A percentile compares a stretch with the other conserved stretches of the same genome.
These are phyloP conservation scores for Pristis pectinata DNA, from an alignment of 2,797 vertebrate species.

Conservation along the genomic window DNA sequence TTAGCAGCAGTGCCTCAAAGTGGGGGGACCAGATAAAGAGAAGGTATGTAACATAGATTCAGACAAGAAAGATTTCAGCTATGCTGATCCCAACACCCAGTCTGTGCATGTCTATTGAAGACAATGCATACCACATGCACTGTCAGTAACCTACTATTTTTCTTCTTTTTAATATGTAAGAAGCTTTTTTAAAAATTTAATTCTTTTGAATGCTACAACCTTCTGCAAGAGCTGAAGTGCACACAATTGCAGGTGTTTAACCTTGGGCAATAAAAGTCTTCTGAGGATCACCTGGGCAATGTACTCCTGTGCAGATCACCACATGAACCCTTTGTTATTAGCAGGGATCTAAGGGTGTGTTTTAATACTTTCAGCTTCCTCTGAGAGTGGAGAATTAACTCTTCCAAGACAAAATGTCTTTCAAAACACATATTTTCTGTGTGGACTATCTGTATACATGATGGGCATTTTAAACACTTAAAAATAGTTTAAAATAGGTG, in stretches of 20 bases:
- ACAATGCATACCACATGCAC: slow-evolving; percentile 27
- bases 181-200: slow-evolving; percentile 16
- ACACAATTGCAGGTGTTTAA: slow-evolving; percentile 41
- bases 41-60: background rate
- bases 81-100: slow-evolving; percentile 26
- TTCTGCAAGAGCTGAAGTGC: slow-evolving; percentile 23
- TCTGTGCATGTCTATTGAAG: slow-evolving; percentile 19
- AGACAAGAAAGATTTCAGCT: slow-evolving; percentile 28
- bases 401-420: background rate
- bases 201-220: slow-evolving; percentile 32
- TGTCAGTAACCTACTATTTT: slow-evolving; percentile 35
- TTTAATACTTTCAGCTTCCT: background rate
- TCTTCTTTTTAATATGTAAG: slow-evolving; percentile 31
- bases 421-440: background rate
- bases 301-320: slow-evolving; percentile 30
- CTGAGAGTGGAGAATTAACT: background rate
- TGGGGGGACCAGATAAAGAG: slow-evolving; percentile 12
- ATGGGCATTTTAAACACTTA: background rate
- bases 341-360: background rate
- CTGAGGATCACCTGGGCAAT: slow-evolving; percentile 25
- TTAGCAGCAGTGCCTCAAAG: slow-evolving; percentile 19
- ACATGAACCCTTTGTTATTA: slow-evolving; percentile 33
- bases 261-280: slow-evolving; percentile 38
- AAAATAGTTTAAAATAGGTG: background rate
- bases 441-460: background rate